Evolutionary conservation across 1,140 invertebrate species (phyloP).

Genomic region (Bombus affinis): DNA sequence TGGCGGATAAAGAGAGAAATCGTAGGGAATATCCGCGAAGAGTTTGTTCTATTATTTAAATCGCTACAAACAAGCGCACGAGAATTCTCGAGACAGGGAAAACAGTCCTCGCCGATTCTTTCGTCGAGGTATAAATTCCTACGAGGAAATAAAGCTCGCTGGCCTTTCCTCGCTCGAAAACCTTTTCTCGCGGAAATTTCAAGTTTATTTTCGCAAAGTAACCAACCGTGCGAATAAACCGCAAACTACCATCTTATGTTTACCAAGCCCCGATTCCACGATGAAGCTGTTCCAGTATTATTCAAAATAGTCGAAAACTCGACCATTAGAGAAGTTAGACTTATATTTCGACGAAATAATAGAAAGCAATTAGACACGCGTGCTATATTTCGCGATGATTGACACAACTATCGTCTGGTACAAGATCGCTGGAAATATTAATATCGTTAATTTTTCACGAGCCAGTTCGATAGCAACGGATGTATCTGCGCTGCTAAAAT

Average conservation of each 20-base stretch:
- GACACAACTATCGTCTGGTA: no score
- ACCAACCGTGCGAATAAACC: background rate
- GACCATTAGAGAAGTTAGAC: no score
- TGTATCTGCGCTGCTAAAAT: background rate
- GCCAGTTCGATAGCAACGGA: no score
- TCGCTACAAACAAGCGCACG: slow-evolving; percentile 9
- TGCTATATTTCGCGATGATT: no score
- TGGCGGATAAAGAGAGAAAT: background rate
- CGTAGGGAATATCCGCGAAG: background rate
- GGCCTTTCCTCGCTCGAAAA: background rate
- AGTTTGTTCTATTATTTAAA: slow-evolving; percentile 24
- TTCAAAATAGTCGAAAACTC: background rate
- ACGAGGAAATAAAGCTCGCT: background rate
- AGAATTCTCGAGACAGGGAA: background rate
- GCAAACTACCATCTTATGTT: background rate
- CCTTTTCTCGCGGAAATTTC: background rate
- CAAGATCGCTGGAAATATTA: no score
- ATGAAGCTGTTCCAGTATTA: background rate
- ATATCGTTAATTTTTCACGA: background rate
- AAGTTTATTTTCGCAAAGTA: background rate
- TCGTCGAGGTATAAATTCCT: slow-evolving; percentile 2
- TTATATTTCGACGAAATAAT: no score
- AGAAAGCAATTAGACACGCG: no score
- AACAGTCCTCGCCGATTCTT: background rate
- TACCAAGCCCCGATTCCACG: no score